These are phyloP conservation scores for Poeciliopsis turneri DNA, from an alignment of 2,797 vertebrate genomes.

Conservation along the genomic window DNA sequence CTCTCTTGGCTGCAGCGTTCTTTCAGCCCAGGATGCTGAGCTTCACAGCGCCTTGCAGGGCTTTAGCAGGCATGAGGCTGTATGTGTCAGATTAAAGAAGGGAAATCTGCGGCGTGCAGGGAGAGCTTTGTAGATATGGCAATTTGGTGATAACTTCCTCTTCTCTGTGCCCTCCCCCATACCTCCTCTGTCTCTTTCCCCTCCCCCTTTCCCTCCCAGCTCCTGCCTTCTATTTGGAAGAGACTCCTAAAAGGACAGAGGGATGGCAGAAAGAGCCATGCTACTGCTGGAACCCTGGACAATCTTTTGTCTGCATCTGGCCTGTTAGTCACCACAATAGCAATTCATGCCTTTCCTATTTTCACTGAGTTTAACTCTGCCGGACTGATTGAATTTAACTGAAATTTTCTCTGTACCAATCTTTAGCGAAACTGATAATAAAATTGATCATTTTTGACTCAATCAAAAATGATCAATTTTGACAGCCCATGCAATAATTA, in stretches of 20 bases:
- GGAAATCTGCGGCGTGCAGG: conserved; percentile 71
- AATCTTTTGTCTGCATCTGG: conserved; percentile 57
- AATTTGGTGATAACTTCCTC: conserved; percentile 77
- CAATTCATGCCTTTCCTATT: conserved; percentile 50
- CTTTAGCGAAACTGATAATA: not conserved
- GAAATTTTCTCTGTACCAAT: not conserved
- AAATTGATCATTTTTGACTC: not conserved
- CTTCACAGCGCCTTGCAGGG: conserved; percentile 79
- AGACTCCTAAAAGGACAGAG: conserved; percentile 31
- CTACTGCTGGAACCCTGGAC: conserved; percentile 40
- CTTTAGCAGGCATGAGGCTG: conserved; percentile 72
- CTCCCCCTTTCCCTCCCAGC: conserved; percentile 16
- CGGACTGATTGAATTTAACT: conserved; percentile 31
- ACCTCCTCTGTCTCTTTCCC: conserved; percentile 12
- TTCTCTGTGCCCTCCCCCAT: conserved; percentile 51
- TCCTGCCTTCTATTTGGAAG: conserved; percentile 56
- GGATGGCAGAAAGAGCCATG: conserved; percentile 5
- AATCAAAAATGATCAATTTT: not conserved
- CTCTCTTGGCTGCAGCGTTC: conserved; percentile 68
- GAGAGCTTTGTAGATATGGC: conserved; percentile 80
- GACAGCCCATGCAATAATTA: not conserved
- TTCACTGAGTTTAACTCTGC: conserved; percentile 32
- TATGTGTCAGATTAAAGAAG: conserved; percentile 83
- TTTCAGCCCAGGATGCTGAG: conserved; percentile 79
- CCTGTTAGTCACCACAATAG: conserved; percentile 24